Evolutionary conservation across 2,113 vertebrate species (phyloP).

Genomic region (Cnemophilus loriae): DNA sequence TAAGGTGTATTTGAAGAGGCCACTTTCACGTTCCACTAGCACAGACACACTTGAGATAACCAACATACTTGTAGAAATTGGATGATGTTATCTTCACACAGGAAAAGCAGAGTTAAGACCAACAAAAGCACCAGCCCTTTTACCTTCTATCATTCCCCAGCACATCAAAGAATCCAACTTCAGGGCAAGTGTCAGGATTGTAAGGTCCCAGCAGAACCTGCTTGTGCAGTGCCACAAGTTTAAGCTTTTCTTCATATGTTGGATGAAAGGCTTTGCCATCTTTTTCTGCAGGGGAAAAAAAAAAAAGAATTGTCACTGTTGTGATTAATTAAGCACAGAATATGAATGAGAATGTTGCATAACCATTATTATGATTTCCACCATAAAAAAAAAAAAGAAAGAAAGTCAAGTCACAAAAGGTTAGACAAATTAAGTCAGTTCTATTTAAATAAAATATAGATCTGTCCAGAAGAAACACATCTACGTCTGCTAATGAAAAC

Average conservation of each 20-base stretch:
- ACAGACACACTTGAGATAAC: background rate
- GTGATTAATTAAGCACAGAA: background rate
- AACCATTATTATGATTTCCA: background rate
- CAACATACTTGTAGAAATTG: background rate
- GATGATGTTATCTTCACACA: background rate
- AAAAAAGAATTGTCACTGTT: background rate
- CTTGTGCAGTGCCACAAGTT: slow-evolving; percentile 92
- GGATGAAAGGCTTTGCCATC: slow-evolving; percentile 99
- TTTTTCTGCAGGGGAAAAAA: slow-evolving; percentile 79
- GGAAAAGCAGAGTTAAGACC: background rate
- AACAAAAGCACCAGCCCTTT: slow-evolving; percentile 11
- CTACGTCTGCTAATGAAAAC: background rate
- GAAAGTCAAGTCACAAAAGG: background rate
- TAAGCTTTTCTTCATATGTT: slow-evolving; percentile 95
- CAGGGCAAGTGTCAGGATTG: slow-evolving; percentile 92
- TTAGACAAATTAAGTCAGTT: background rate
- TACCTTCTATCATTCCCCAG: slow-evolving; percentile 97
- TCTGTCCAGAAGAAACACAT: background rate
- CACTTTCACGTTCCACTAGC: background rate
- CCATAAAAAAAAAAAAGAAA: background rate
- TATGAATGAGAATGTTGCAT: background rate
- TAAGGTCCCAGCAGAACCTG: slow-evolving; percentile 91
- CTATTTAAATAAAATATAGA: background rate
- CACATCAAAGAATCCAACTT: slow-evolving; percentile 98
- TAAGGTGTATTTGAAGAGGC: background rate